Evolutionary conservation across 2,113 vertebrate genomes (phyloP).

Genomic region (Phodopus roborovskii): DNA sequence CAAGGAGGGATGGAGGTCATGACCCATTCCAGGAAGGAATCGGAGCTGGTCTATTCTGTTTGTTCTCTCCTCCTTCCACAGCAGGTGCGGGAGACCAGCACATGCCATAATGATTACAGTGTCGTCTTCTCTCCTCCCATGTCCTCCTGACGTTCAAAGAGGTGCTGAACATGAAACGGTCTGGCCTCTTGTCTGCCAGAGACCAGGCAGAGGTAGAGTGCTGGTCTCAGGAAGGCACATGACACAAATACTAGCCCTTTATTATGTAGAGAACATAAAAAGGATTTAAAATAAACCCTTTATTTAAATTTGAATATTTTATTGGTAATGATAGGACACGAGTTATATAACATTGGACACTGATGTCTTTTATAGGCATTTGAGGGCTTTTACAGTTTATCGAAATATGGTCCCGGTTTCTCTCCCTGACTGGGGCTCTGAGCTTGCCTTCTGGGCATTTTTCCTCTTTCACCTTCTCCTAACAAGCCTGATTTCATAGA

Average conservation of each 20-base stretch:
- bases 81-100: background rate
- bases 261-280: background rate
- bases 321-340: background rate
- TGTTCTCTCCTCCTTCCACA: accelerated
- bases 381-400: background rate
- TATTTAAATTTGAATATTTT: slow-evolving; percentile 54
- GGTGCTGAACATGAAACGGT: background rate
- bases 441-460: background rate
- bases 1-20: background rate
- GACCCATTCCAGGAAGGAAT: background rate
- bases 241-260: slow-evolving; percentile 11
- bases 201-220: background rate
- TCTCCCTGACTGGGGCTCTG: background rate
- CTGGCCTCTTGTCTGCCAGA: background rate
- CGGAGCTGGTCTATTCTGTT: background rate
- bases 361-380: slow-evolving; percentile 20
- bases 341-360: background rate
- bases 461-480: background rate
- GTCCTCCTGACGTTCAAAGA: slow-evolving; percentile 31
- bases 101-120: background rate
- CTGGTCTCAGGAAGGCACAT: slow-evolving; percentile 9
- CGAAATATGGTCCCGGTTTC: background rate
- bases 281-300: slow-evolving; percentile 38
- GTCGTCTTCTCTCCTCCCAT: background rate
- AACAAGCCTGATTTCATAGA: background rate